Percentiles rank a stretch among this genome's conserved stretches.
Evolutionary conservation across 37 sponge, comb jelly and placozoan species (phyloP).

Genomic region (Aplysina aerophoba): DNA sequence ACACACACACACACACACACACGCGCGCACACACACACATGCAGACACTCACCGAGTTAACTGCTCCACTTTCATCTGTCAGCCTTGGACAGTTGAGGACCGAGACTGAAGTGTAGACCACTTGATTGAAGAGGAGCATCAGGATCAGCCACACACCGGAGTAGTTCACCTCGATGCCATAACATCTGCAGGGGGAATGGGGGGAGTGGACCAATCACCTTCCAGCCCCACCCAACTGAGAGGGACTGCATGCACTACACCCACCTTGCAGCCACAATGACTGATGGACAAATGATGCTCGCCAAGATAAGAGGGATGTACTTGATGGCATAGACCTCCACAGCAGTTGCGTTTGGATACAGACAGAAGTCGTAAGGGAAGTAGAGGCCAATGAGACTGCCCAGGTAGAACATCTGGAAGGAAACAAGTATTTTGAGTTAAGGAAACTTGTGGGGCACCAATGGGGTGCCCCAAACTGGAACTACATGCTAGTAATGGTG

Average conservation of each 20-base stretch:
- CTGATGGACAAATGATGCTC: slow-evolving; percentile 22
- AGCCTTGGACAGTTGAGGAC: slow-evolving; percentile 60
- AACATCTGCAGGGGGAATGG: no score
- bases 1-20: neutral
- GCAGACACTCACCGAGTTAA: neutral
- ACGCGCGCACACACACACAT: no score
- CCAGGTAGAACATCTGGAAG: slow-evolving; percentile 38
- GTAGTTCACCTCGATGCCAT: neutral
- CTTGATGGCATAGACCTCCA: slow-evolving; percentile 54
- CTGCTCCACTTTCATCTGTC: slow-evolving; percentile 8
- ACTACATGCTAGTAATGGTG: no score
- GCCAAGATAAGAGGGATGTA: slow-evolving; percentile 58
- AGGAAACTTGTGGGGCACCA: no score
- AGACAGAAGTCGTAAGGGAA: slow-evolving; percentile 79
- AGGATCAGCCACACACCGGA: slow-evolving; percentile 60
- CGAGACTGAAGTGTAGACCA: slow-evolving; percentile 60
- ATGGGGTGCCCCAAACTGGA: no score
- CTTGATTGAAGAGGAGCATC: slow-evolving; percentile 52
- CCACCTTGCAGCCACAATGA: neutral
- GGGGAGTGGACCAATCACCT: no score
- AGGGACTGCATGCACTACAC: no score
- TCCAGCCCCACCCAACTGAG: no score
- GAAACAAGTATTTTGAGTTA: no score
- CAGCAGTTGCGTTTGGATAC: slow-evolving; percentile 39
- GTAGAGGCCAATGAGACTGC: slow-evolving; percentile 63